phyloP scores from a whole-genome alignment of 53 echinoderm and acorn worm genomes.

The Echinarachnius parma region DNA sequence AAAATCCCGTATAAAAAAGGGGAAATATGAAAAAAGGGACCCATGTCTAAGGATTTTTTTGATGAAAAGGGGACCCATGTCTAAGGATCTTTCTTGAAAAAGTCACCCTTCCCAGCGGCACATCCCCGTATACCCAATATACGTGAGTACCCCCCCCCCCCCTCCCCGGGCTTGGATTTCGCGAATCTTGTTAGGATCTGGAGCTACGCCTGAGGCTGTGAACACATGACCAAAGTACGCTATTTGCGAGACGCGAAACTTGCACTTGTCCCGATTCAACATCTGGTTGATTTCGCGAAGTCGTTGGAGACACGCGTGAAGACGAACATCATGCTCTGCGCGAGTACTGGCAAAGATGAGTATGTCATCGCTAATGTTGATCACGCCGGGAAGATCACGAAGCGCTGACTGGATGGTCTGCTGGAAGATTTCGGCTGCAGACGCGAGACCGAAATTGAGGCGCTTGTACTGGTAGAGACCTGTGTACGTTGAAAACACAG shows the following conservation, averaged over 20 bases:
- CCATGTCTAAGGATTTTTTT: no score
- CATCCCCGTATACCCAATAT: no score
- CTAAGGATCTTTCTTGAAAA: no score
- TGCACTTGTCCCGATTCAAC: constrained; percentile 15
- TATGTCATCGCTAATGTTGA: constrained; percentile 76
- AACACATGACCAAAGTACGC: constrained; percentile 62
- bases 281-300: constrained; percentile 45
- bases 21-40: no score
- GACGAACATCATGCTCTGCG: constrained; percentile 41
- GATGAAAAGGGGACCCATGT: no score
- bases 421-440: constrained; percentile 63
- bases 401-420: constrained; percentile 51
- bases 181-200: constrained; percentile 35
- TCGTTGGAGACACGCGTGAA: constrained; percentile 32
- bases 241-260: constrained; percentile 23
- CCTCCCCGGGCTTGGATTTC: constrained; percentile 33
- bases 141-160: no score
- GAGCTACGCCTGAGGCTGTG: constrained; percentile 38
- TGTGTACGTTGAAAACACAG: constrained; percentile 57
- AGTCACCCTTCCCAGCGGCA: no score
- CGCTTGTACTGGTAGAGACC: constrained; percentile 63
- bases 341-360: constrained; percentile 35
- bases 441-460: constrained; percentile 58
- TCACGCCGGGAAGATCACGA: constrained; percentile 44
- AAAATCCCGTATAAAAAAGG: no score